phyloP scores from a whole-genome alignment of 2,888 invertebrate species.

The Ophion ellenae region DNA sequence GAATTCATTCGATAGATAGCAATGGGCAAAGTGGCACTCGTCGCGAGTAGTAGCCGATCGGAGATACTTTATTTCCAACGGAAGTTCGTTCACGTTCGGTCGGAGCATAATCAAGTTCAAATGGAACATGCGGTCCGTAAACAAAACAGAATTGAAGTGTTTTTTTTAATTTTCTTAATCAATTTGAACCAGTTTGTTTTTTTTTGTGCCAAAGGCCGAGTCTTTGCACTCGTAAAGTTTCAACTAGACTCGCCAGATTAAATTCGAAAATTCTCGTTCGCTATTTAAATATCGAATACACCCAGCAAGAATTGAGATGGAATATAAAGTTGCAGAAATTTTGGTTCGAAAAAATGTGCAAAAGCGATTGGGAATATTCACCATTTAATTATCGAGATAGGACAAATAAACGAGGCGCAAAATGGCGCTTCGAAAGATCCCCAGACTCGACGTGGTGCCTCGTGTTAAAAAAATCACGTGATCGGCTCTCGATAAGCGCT shows the following conservation, averaged over 20 bases:
- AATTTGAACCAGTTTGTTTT: neutral
- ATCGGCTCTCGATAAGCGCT: neutral
- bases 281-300: too few species aligned
- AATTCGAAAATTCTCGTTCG: too few species aligned
- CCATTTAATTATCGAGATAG: neutral
- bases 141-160: neutral
- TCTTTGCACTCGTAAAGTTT: too few species aligned
- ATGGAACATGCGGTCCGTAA: neutral
- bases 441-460: neutral
- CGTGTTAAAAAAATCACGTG: constrained; percentile 27
- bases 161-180: neutral
- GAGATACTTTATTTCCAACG: neutral
- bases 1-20: neutral
- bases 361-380: neutral
- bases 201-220: too few species aligned
- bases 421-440: neutral
- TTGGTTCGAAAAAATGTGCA: neutral
- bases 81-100: neutral
- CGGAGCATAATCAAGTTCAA: neutral
- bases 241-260: too few species aligned
- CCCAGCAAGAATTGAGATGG: too few species aligned
- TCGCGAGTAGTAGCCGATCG: neutral
- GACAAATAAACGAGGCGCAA: neutral
- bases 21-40: neutral
- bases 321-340: neutral